Evolutionary conservation across 2,113 vertebrate species (phyloP).

Genomic region (Bubo scandiacus): DNA sequence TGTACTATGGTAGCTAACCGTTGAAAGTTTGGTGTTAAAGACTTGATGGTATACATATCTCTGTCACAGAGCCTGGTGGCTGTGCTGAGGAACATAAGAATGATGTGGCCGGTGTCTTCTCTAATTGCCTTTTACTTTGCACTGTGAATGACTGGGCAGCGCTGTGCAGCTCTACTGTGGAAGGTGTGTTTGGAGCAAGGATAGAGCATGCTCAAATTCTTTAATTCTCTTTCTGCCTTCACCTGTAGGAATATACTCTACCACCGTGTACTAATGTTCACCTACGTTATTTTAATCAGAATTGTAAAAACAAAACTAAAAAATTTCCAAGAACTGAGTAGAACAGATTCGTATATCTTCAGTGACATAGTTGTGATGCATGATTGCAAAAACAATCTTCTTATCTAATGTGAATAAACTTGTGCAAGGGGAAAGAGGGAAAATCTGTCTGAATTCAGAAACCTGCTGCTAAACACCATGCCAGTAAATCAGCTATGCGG

Average conservation of each 20-base stretch:
- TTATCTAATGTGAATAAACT: background rate
- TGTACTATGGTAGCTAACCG: background rate
- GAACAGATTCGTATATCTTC: rapidly evolving
- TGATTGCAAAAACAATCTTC: background rate
- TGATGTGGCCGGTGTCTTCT: background rate
- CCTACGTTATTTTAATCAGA: background rate
- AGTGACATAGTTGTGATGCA: background rate
- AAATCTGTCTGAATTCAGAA: background rate
- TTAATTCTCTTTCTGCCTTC: background rate
- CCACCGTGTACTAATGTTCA: background rate
- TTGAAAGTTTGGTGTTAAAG: background rate
- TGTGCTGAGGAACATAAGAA: background rate
- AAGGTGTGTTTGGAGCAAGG: background rate
- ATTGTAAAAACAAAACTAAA: background rate
- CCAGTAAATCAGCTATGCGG: background rate
- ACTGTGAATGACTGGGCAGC: rapidly evolving
- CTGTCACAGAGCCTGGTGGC: background rate
- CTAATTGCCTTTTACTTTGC: background rate
- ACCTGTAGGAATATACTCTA: background rate
- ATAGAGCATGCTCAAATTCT: background rate
- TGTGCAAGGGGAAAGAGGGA: background rate
- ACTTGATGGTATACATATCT: background rate
- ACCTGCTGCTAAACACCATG: background rate
- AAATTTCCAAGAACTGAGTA: background rate
- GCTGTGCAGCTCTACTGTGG: background rate